Base-by-base conservation (phyloP, 2,113 vertebrate genomes). In the Gracilinanus agilis region DNA sequence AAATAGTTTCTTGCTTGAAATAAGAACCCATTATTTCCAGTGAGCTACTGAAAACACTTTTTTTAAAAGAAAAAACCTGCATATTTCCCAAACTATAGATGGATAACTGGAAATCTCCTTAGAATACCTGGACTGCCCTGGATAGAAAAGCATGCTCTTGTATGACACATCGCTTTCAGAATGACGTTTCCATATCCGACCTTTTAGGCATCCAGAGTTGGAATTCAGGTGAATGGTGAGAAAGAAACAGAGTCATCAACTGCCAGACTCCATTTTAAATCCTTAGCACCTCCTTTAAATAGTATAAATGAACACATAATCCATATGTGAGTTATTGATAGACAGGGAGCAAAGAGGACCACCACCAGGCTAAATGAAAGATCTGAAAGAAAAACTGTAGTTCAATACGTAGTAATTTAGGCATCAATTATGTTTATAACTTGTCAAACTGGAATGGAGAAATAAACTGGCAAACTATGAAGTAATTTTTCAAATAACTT, bases 401-500 rank as follows among this genome's bases (percentile, higher is more conserved):
- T 96, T 90, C 95, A 96, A 90, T 88, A 94, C 92, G 40, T 94
- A 95, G 95, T 95, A 97, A 95, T 90, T 19, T 96, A 98, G 97
- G 96, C 97, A 92, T 96, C 96, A 97, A 29, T 97, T 97, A 96
- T 94, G 90, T 96, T 96, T 91, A 95, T 96, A 95, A 83, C n/a
- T 94, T 95, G 94, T 98, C 90, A 91, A 96, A 97, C 97, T 97
- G 98, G 98, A 98, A 98, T 93, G 90, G 91, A 96, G 94, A 97
- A 97, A 97, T 96, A 98, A 98, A 97, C 96, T 98, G 98, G 97
- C 97, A 97, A 96, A 98, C 97, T 96, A 97, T 94, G 97, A 97
- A 97, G 97, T 95, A 88, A 95, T 98, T 98, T 98, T 96, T 97
- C 97, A 97, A 97, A 97, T 96, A 96, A 96, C 95, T 95, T 98